Evolutionary conservation across 2,797 vertebrate species (phyloP).

Genomic region (Platalea minor): DNA sequence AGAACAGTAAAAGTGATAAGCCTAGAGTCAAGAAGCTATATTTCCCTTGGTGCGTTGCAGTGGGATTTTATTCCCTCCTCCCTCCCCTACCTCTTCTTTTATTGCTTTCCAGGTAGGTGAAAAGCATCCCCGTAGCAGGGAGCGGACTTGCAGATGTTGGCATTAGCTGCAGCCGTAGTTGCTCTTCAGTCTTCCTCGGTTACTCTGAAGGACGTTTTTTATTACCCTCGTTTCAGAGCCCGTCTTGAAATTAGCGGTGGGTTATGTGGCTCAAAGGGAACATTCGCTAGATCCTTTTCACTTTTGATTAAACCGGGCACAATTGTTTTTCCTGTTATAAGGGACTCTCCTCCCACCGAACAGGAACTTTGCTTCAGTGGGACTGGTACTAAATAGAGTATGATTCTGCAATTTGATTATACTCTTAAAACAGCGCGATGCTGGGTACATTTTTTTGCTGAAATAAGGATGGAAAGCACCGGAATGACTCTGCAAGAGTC

Average conservation of each 20-base stretch:
- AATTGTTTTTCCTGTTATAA: constrained; percentile 66
- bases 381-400: constrained; percentile 33
- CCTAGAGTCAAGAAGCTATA: background rate
- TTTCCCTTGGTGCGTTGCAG: background rate
- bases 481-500: constrained; percentile 1
- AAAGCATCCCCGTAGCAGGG: constrained; percentile 3
- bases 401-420: constrained; percentile 44
- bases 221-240: constrained; percentile 58
- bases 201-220: constrained; percentile 70
- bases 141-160: constrained; percentile 27
- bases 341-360: constrained; percentile 60
- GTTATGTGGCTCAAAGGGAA: constrained; percentile 72
- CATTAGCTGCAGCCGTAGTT: background rate
- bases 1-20: background rate
- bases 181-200: constrained; percentile 38
- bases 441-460: background rate
- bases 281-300: constrained; percentile 67
- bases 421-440: constrained; percentile 1
- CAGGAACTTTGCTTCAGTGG: constrained; percentile 65
- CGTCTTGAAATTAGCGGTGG: constrained; percentile 63
- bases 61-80: background rate
- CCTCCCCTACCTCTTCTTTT: background rate
- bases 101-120: constrained; percentile 38
- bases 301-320: constrained; percentile 74
- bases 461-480: constrained; percentile 12